Conservation (phyloP, 1,140 invertebrate species). For the Leptonema lineaticorne region DNA sequence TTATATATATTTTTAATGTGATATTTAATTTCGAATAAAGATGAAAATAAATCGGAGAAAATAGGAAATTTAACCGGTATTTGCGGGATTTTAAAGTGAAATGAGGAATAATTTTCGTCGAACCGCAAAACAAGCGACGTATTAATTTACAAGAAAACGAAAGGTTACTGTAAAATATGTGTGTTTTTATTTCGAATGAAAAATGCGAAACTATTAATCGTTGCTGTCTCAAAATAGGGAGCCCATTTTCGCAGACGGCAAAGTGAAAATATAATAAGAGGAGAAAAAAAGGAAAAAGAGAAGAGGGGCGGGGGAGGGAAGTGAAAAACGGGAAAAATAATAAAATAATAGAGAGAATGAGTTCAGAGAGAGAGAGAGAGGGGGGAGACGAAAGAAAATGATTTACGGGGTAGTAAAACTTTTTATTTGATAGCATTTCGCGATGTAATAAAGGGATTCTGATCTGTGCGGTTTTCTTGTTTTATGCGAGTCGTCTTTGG, state of each 20-base stretch:
- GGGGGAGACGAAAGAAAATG: conserved; percentile 12
- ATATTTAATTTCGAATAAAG: no score
- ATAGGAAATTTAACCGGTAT: no score
- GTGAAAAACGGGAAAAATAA: no score
- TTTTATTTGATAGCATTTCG: conserved; percentile 18
- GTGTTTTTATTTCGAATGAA: no score
- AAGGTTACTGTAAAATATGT: no score
- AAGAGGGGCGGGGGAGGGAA: neutral
- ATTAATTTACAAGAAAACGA: no score
- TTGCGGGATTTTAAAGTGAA: no score
- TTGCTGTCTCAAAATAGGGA: neutral
- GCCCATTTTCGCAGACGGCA: neutral
- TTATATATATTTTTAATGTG: no score
- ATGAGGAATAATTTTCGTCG: no score
- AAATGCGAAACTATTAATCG: neutral
- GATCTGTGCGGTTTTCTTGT: conserved; percentile 14
- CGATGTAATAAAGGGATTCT: conserved; percentile 9
- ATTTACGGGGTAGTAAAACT: conserved; percentile 10
- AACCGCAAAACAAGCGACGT: no score
- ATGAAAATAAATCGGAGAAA: no score
- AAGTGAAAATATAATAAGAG: neutral
- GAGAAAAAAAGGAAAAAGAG: neutral
- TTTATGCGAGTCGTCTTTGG: neutral
- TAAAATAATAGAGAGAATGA: conserved; percentile 13
- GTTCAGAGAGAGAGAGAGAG: neutral